Conservation (phyloP, 2,797 vertebrate genomes). For the Acrossocheilus fasciatus region DNA sequence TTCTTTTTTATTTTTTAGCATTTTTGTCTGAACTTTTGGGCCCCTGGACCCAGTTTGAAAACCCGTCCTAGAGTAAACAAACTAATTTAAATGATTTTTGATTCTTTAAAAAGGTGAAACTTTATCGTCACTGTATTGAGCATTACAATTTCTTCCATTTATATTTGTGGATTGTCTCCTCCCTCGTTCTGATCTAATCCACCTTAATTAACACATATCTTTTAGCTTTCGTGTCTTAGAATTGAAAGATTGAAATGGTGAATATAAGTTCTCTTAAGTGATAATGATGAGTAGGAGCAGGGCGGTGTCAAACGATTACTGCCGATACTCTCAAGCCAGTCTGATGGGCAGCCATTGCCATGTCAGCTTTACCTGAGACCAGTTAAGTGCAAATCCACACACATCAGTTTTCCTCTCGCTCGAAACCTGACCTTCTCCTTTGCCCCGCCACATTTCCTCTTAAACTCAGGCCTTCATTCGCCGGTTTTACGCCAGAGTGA, state of each 20-base stretch:
- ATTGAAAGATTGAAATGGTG: conserved; percentile 9
- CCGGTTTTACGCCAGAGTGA: conserved; percentile 28
- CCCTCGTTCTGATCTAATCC: not conserved
- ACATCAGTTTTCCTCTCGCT: conserved; percentile 39
- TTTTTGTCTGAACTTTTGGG: not conserved
- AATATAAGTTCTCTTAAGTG: conserved; percentile 38
- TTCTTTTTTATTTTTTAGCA: not conserved
- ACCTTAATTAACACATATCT: not conserved
- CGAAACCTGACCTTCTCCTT: conserved; percentile 46
- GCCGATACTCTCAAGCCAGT: conserved; percentile 42
- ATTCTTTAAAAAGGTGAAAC: not conserved
- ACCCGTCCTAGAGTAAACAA: not conserved
- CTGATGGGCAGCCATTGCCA: conserved; percentile 16
- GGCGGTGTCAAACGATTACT: conserved; percentile 60
- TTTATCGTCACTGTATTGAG: not conserved
- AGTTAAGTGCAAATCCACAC: conserved; percentile 47
- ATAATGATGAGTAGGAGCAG: conserved; percentile 61
- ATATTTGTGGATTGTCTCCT: not conserved
- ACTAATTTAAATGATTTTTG: not conserved
- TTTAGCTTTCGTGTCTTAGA: not conserved
- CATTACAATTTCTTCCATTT: not conserved
- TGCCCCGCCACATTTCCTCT: conserved; percentile 40
- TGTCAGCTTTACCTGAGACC: conserved; percentile 39
- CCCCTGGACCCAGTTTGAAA: not conserved
- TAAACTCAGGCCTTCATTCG: conserved; percentile 45